A percentile compares a stretch with the other conserved stretches of the same genome.
phyloP scores from a whole-genome alignment of 2,888 invertebrate genomes.

The Cheiracanthium punctorium region DNA sequence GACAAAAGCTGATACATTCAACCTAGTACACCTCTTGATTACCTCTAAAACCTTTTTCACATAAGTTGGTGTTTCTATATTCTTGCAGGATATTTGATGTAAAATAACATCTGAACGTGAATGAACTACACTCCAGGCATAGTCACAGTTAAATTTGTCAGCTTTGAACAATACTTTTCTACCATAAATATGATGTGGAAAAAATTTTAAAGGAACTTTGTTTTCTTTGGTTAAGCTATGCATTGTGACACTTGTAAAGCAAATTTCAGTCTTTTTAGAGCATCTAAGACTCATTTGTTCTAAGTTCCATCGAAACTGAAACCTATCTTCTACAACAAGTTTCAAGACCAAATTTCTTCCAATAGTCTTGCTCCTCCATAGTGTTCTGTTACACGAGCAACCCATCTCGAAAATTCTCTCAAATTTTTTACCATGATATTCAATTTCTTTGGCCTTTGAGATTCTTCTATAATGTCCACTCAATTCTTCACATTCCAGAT shows the following conservation, averaged over 20 bases:
- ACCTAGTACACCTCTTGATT: slow-evolving; percentile 8
- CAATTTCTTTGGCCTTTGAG: slow-evolving; percentile 34
- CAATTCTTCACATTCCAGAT: neutral
- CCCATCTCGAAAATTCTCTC: slow-evolving; percentile 49
- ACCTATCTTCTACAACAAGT: slow-evolving; percentile 49
- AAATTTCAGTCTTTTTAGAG: slow-evolving; percentile 48
- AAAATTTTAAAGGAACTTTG: slow-evolving; percentile 12
- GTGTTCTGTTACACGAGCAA: slow-evolving; percentile 48
- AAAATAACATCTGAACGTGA: slow-evolving; percentile 25
- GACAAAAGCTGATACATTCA: slow-evolving; percentile 52
- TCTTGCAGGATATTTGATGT: slow-evolving; percentile 40
- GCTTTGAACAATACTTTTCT: neutral
- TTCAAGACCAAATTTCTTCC: slow-evolving; percentile 52
- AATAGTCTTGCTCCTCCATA: slow-evolving; percentile 25
- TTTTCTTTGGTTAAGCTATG: neutral
- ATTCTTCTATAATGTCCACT: neutral
- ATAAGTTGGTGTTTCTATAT: neutral
- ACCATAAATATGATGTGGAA: slow-evolving; percentile 5
- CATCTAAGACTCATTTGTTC: slow-evolving; percentile 37
- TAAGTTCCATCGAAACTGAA: slow-evolving; percentile 42
- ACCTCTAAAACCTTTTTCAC: neutral
- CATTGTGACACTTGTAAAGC: slow-evolving; percentile 29
- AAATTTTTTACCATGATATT: slow-evolving; percentile 31
- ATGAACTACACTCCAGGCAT: slow-evolving; percentile 56
- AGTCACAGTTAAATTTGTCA: slow-evolving; percentile 52